phyloP scores from a whole-genome alignment of 2,888 invertebrate genomes.

The Drosophila nigricruria region DNA sequence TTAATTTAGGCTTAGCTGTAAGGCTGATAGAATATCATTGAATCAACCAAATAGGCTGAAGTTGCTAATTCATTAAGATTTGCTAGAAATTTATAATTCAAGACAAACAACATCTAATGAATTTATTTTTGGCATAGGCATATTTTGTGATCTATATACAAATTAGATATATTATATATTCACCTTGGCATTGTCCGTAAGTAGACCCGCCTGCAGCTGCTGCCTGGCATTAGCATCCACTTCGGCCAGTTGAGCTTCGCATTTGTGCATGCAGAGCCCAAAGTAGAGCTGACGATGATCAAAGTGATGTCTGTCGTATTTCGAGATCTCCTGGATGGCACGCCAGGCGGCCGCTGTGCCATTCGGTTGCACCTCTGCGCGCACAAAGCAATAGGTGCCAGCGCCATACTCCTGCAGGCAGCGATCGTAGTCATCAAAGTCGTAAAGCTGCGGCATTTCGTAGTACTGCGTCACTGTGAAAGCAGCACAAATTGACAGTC shows the following conservation, averaged over 20 bases:
- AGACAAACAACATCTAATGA: constrained; percentile 1
- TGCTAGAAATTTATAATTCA: constrained; percentile 10
- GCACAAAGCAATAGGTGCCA: constrained; percentile 82
- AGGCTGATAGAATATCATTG: constrained; percentile 33
- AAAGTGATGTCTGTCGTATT: constrained; percentile 80
- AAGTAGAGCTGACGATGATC: constrained; percentile 81
- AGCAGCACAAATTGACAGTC: constrained; percentile 10
- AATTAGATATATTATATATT: background rate
- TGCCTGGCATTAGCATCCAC: constrained; percentile 46
- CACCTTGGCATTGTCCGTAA: constrained; percentile 79
- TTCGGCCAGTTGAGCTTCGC: constrained; percentile 61
- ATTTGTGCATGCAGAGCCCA: constrained; percentile 77
- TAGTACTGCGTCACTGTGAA: constrained; percentile 83
- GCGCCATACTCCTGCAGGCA: constrained; percentile 78
- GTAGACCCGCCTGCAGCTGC: constrained; percentile 63
- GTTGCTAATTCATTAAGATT: constrained; percentile 12
- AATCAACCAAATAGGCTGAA: constrained; percentile 3
- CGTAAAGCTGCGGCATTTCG: constrained; percentile 83
- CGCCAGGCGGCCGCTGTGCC: constrained; percentile 69
- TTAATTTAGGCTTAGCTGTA: constrained; percentile 27
- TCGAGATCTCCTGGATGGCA: constrained; percentile 75
- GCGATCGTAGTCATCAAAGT: constrained; percentile 83
- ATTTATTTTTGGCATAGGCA: background rate
- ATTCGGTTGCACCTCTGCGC: constrained; percentile 78
- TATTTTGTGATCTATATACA: background rate